These are phyloP conservation scores for Lampris megalopsis DNA, from an alignment of 2,113 vertebrate genomes.

Conservation along the genomic window DNA sequence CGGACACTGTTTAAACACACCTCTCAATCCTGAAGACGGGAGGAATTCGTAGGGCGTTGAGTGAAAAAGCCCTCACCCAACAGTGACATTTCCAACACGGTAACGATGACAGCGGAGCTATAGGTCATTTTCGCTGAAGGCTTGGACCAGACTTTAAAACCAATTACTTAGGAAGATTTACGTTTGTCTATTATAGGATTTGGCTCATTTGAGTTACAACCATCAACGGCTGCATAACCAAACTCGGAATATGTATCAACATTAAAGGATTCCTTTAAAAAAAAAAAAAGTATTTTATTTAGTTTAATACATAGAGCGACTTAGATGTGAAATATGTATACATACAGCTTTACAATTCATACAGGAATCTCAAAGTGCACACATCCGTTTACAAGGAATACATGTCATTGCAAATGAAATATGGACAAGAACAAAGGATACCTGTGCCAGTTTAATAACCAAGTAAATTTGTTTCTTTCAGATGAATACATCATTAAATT, in stretches of 20 bases:
- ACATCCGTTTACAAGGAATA: slow-evolving; percentile 66
- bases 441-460: slow-evolving; percentile 45
- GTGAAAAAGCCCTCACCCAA: slow-evolving; percentile 70
- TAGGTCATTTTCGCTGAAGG: slow-evolving; percentile 26
- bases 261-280: slow-evolving; percentile 42
- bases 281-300: slow-evolving; percentile 67
- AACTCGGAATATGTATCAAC: neutral
- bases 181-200: neutral
- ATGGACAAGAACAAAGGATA: slow-evolving; percentile 43
- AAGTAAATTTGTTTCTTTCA: slow-evolving; percentile 55
- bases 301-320: slow-evolving; percentile 66
- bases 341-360: slow-evolving; percentile 74
- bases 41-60: slow-evolving; percentile 62
- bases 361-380: slow-evolving; percentile 52
- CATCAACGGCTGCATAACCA: slow-evolving; percentile 11
- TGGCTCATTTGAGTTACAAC: neutral
- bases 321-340: slow-evolving; percentile 65
- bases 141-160: slow-evolving; percentile 7
- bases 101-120: slow-evolving; percentile 45
- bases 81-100: slow-evolving; percentile 78
- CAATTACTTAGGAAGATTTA: slow-evolving; percentile 10
- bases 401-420: slow-evolving; percentile 40
- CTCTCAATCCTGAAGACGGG: slow-evolving; percentile 54
- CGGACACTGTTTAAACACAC: slow-evolving; percentile 77
- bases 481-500: slow-evolving; percentile 27